Evolutionary conservation across 2,888 invertebrate species (phyloP).

Genomic region (Melinaea menophilus): DNA sequence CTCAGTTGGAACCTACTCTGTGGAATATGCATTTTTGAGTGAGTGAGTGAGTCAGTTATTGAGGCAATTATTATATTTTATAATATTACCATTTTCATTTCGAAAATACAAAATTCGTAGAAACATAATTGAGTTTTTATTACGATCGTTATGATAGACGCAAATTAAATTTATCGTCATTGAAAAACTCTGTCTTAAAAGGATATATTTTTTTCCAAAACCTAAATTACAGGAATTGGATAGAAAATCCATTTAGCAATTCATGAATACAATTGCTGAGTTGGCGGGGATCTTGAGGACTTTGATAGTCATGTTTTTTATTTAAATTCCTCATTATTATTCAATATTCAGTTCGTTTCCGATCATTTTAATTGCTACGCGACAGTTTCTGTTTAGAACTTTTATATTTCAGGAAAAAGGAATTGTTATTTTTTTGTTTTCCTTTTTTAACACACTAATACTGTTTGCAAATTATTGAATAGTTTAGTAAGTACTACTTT

Average conservation of each 20-base stretch:
- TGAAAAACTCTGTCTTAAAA: background rate
- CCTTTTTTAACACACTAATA: no score
- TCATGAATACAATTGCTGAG: slow-evolving; percentile 3
- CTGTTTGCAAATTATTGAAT: no score
- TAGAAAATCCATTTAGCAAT: background rate
- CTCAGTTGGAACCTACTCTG: slow-evolving; percentile 10
- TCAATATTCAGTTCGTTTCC: slow-evolving; percentile 8
- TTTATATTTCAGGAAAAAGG: slow-evolving; percentile 1
- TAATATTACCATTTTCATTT: no score
- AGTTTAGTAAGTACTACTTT: no score
- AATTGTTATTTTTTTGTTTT: background rate
- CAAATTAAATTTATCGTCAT: no score
- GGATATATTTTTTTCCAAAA: background rate
- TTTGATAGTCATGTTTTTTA: slow-evolving; percentile 1
- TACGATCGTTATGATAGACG: no score
- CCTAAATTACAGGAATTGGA: background rate
- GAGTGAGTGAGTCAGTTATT: slow-evolving; percentile 25
- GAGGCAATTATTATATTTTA: slow-evolving; percentile 17
- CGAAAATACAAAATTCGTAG: no score
- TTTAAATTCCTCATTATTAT: slow-evolving; percentile 2
- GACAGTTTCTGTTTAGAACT: slow-evolving; percentile 8
- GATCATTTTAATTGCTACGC: slow-evolving; percentile 3
- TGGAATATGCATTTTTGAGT: slow-evolving; percentile 34
- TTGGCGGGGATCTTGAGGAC: background rate
- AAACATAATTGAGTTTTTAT: no score